Evolutionary conservation across 2,797 vertebrate genomes (phyloP), one percentile per base, ranked within the genome.

Genomic region (Betta splendens): DNA sequence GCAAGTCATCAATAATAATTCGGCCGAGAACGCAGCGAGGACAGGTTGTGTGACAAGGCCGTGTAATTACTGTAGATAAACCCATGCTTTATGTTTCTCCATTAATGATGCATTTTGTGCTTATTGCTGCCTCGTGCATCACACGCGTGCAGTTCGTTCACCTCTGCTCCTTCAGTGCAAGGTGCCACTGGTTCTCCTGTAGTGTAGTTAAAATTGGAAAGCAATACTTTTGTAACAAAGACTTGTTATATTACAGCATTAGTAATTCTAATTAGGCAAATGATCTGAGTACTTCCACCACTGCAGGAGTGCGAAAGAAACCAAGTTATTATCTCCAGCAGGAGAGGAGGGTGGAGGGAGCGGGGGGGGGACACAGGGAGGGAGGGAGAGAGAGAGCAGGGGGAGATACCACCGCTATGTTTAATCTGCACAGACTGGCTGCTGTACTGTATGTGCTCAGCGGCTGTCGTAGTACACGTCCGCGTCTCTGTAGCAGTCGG

Each of bases 401-500:
- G 22, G 33, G 49, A 75, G 55, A 71, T 20, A 57, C 64, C 37
- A 45, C 52, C 62, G 58, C 43, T 3, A 35, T 75, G 70, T 81
- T 85, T 77, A 79, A 79, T 84, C 73, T 77, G 69, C 49, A 4
- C 67, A 52, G 55, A 39, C 65, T 44, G 75, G 68, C 45, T 68
- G 64, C 58, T 20, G 47, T 74, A 61, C 58, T 20, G 47, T 74
- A 61, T 16, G 43, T 55, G 59, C 67, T 64, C 58, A 44, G 58
- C 32, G 80, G 69, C 45, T 63, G 76, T 68, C 53, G 66, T 54
- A 77, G 61, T 53, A 79, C 72, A 77, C 9, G 71, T 31, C 68
- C 67, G 69, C 78, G 80, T 85, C 80, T 74, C 77, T 56, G 85
- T 75, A 81, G 69, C 68, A 68, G 79, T 56, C 44, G 67, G 77